Evolutionary conservation across 1,140 invertebrate genomes (phyloP).

Genomic region (Drosophila sp.): DNA sequence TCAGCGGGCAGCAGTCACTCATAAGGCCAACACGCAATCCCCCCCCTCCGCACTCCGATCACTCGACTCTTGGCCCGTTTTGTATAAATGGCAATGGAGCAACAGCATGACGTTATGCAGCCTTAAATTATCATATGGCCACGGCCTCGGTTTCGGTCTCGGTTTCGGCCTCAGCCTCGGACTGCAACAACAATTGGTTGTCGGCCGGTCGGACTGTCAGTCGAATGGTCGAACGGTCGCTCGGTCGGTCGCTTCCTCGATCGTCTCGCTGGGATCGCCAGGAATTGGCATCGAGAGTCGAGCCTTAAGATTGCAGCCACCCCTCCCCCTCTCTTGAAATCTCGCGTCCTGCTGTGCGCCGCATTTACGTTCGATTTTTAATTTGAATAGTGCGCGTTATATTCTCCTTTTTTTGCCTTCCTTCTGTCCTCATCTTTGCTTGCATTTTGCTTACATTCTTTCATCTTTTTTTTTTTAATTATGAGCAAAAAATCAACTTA

Average conservation of each 20-base stretch:
- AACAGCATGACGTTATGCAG: conserved; percentile 81
- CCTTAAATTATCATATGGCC: conserved; percentile 82
- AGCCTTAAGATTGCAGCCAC: conserved; percentile 25
- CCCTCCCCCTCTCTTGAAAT: conserved; percentile 47
- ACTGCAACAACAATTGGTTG: conserved; percentile 61
- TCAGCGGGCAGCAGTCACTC: conserved; percentile 79
- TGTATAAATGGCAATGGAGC: conserved; percentile 81
- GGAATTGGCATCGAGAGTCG: conserved; percentile 37
- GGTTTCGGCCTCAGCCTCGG: conserved; percentile 36
- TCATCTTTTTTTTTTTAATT: conserved; percentile 67
- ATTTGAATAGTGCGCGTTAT: conserved; percentile 72
- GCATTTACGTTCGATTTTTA: conserved; percentile 84
- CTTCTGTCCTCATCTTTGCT: background rate
- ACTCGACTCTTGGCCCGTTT: conserved; percentile 16
- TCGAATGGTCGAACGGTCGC: background rate
- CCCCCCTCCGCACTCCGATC: conserved; percentile 11
- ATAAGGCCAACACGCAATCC: conserved; percentile 74
- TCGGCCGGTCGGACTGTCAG: conserved; percentile 6
- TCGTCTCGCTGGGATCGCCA: conserved; percentile 35
- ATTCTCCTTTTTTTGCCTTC: conserved; percentile 12
- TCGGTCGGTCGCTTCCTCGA: conserved; percentile 1
- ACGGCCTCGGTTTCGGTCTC: conserved; percentile 16
- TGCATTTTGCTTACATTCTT: conserved; percentile 9
- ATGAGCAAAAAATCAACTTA: conserved; percentile 75
- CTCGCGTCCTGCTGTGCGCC: conserved; percentile 78